Evolutionary conservation across 2,797 vertebrate species (phyloP).

Genomic region (Brotula barbata): DNA sequence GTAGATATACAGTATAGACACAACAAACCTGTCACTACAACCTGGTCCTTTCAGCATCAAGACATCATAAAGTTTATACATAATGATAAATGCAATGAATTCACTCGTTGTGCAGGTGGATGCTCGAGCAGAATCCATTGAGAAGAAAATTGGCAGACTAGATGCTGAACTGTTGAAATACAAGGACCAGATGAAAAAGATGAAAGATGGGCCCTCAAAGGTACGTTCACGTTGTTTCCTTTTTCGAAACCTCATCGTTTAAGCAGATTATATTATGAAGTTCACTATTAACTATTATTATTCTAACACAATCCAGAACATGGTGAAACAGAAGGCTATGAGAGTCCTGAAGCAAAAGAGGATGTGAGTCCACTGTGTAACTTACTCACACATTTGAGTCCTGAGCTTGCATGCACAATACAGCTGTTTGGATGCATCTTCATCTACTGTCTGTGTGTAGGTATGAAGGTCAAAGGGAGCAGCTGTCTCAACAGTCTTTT

Average conservation of each 20-base stretch:
- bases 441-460: constrained; percentile 46
- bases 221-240: constrained; percentile 63
- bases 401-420: not conserved
- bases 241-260: not conserved
- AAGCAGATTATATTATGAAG: not conserved
- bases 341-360: constrained; percentile 97
- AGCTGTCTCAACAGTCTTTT: constrained; percentile 95
- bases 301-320: constrained; percentile 82
- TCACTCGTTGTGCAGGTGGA: constrained; percentile 83
- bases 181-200: constrained; percentile 99
- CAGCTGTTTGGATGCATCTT: not conserved
- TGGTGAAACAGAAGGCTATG: constrained; percentile 98
- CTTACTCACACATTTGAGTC: not conserved
- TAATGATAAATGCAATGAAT: not conserved
- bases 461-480: constrained; percentile 97
- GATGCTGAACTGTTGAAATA: constrained; percentile 94
- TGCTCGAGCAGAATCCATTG: constrained; percentile 91
- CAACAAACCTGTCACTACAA: too few relatives aligned
- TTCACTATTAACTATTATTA: not conserved
- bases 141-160: constrained; percentile 93
- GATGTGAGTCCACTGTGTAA: constrained; percentile 84
- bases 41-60: too few relatives aligned
- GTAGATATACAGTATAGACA: too few relatives aligned
- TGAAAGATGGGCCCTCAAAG: constrained; percentile 98
- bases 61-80: too few relatives aligned